Evolutionary conservation across 2,888 invertebrate species (phyloP), one percentile per base, ranked within the genome.

Genomic region (Chalcosyrphus nemorum): DNA sequence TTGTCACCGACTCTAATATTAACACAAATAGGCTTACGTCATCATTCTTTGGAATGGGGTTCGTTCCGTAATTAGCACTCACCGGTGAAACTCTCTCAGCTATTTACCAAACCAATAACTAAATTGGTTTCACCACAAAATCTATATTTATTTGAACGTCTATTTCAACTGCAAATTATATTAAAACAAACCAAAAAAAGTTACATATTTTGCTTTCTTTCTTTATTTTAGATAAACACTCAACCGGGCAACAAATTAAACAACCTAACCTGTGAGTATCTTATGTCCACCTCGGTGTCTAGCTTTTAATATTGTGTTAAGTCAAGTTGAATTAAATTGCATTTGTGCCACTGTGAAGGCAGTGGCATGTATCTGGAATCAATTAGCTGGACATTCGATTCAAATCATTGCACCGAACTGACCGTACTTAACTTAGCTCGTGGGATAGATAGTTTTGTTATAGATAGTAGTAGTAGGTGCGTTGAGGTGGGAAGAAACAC

Each of bases 391-490:
- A 52, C 35, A 61, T 74, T 24, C 52, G 38, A 61, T 68, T 56
- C 52, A 54, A 77, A 50, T 78, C 72, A 68, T 43, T 61, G 71
- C 63, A 54, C 65, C 56, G 47, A 29, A 72, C 61, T 61, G 61
- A 61, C 52, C 52, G 29, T 21, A 45, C 56, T 29, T 24, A 45
- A 68, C 15, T 27, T 9, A 3, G 38, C n/a, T 24, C 6, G 21
- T 1, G 21, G 6, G 38, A 32, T 2, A 24, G 24, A 24, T 2
- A 11, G 56, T 56, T n/a, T n/a, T n/a, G n/a, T n/a, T n/a, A n/a
- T n/a, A n/a, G n/a, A 19, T 35, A n/a, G 17, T n/a, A 7, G 19
- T 17, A 6, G 2, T 19, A 19, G 4, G 13, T 38, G 32, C 35
- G 13, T 50, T n/a, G n/a, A n/a, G 19, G 45, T 45, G 32, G 21